Evolutionary conservation across 2,113 vertebrate species (phyloP).

Genomic region (Xiphias gladius): DNA sequence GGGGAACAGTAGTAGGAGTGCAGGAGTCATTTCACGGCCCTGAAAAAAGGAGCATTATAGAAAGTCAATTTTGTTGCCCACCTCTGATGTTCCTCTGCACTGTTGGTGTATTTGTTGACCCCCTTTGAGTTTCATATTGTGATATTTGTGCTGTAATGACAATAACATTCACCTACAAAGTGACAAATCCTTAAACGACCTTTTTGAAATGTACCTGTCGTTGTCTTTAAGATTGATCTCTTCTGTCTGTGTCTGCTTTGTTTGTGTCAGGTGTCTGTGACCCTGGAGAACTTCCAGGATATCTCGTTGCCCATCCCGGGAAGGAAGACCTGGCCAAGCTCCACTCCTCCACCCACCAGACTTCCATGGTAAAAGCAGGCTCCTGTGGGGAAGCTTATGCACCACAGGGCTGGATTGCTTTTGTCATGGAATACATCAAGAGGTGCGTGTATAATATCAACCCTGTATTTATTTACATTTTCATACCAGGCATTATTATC

Average conservation of each 20-base stretch:
- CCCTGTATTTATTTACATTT: slow-evolving; percentile 1
- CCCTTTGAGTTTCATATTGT: background rate
- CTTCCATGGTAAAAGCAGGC: slow-evolving; percentile 93
- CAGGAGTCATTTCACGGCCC: background rate
- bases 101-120: background rate
- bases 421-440: slow-evolving; percentile 98
- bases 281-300: slow-evolving; percentile 98
- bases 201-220: background rate
- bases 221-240: background rate
- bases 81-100: background rate
- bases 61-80: background rate
- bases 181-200: background rate
- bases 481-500: background rate
- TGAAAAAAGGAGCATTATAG: background rate
- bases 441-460: slow-evolving; percentile 83
- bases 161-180: background rate
- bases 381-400: slow-evolving; percentile 97
- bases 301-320: slow-evolving; percentile 97
- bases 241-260: slow-evolving; percentile 23
- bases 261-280: slow-evolving; percentile 90
- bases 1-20: background rate
- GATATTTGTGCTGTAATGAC: background rate
- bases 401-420: slow-evolving; percentile 96
- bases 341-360: slow-evolving; percentile 96
- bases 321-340: slow-evolving; percentile 99